Conservation (phyloP, 2,113 vertebrate species). For the Ophthalmolycus amberensis region DNA sequence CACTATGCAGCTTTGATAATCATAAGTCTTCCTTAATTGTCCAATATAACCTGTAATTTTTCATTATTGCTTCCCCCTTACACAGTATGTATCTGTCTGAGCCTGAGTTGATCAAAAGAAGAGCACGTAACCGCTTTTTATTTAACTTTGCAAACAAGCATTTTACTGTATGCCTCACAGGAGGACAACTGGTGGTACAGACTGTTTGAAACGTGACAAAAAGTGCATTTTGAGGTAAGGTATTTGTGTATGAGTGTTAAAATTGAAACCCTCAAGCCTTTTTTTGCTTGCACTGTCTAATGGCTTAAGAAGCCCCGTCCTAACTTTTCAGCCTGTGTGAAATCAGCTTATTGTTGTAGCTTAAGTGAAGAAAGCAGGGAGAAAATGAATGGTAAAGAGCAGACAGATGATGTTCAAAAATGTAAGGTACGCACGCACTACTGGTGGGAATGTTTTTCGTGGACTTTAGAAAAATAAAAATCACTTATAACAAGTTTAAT, state of each 20-base stretch:
- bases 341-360: constrained; percentile 23
- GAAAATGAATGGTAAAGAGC: background rate
- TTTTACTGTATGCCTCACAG: background rate
- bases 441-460: background rate
- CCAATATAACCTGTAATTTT: background rate
- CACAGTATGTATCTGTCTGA: background rate
- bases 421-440: accelerated
- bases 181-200: background rate
- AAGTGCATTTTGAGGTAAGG: background rate
- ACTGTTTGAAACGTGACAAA: background rate
- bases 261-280: background rate
- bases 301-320: background rate
- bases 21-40: constrained; percentile 32
- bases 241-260: constrained; percentile 4
- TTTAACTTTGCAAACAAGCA: background rate
- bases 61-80: background rate
- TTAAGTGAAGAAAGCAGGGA: background rate
- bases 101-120: background rate
- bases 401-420: background rate
- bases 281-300: constrained; percentile 26
- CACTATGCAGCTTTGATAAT: constrained; percentile 12
- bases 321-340: constrained; percentile 14
- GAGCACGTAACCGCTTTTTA: background rate
- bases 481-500: background rate
- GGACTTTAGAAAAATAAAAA: background rate